Conservation (phyloP, 2,113 vertebrate species). For the Archocentrus centrarchus region DNA sequence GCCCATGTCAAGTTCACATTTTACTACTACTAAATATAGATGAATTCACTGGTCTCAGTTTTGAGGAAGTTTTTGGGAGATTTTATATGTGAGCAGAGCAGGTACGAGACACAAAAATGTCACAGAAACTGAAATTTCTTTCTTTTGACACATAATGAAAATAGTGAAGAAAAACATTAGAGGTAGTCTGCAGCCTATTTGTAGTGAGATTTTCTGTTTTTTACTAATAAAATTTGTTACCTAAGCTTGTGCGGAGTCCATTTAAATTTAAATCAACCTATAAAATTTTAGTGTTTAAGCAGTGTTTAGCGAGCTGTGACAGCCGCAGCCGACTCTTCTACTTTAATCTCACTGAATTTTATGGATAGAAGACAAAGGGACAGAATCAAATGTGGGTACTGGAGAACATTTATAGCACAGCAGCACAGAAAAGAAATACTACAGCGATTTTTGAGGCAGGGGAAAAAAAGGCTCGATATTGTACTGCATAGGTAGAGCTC, state of each 20-base stretch:
- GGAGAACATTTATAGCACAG: neutral
- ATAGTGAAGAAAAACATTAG: too few relatives aligned
- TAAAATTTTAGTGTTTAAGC: neutral
- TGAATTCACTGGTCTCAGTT: neutral
- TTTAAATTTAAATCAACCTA: neutral
- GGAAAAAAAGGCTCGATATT: neutral
- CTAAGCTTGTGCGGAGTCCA: accelerated
- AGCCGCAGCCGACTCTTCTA: neutral
- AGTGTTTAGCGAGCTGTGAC: neutral
- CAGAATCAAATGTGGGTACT: neutral
- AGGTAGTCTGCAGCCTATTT: neutral
- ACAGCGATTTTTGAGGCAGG: neutral
- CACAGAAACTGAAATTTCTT: neutral
- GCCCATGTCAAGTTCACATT: neutral
- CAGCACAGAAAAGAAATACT: neutral
- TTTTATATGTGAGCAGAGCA: neutral
- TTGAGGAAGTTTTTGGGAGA: neutral
- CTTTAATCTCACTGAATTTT: neutral
- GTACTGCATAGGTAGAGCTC: too few relatives aligned
- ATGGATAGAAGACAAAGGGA: neutral
- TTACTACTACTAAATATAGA: neutral
- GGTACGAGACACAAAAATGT: neutral
- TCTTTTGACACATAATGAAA: neutral
- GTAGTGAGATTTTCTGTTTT: neutral
- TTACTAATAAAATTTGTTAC: neutral